These are phyloP conservation scores for Centrocercus urophasianus DNA, from an alignment of 2,113 vertebrate species.

Conservation along the genomic window DNA sequence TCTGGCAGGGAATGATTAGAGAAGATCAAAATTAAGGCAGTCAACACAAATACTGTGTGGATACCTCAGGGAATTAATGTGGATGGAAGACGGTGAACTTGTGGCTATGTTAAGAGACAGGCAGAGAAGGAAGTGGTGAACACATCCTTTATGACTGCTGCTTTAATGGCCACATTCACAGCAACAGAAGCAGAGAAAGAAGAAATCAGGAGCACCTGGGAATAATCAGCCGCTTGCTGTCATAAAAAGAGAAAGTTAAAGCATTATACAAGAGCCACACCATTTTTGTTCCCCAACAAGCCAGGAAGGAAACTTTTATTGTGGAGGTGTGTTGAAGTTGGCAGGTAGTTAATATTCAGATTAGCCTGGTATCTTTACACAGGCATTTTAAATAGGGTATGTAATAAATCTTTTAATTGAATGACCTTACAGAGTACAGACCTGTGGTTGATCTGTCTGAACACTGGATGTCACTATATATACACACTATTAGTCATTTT, in stretches of 20 bases:
- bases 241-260: conserved; percentile 80
- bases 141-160: conserved; percentile 79
- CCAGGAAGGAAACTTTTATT: conserved; percentile 83
- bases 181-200: conserved; percentile 70
- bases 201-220: conserved; percentile 78
- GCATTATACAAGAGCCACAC: conserved; percentile 71
- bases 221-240: conserved; percentile 77
- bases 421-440: conserved; percentile 24
- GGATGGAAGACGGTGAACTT: conserved; percentile 77
- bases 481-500: conserved; percentile 67
- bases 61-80: conserved; percentile 81
- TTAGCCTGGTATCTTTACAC: conserved; percentile 72
- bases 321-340: conserved; percentile 79
- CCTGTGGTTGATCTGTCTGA: conserved; percentile 70
- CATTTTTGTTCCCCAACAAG: conserved; percentile 70
- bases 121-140: conserved; percentile 80
- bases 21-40: conserved; percentile 86
- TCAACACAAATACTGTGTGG: conserved; percentile 83
- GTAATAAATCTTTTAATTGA: conserved; percentile 68
- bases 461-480: conserved; percentile 75
- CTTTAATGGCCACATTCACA: conserved; percentile 80
- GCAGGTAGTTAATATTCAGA: conserved; percentile 82
- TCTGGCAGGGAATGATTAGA: conserved; percentile 86
- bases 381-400: conserved; percentile 64
- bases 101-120: conserved; percentile 80